Evolutionary conservation across 2,113 vertebrate species (phyloP).

Genomic region (Rhabdornis inornatus): DNA sequence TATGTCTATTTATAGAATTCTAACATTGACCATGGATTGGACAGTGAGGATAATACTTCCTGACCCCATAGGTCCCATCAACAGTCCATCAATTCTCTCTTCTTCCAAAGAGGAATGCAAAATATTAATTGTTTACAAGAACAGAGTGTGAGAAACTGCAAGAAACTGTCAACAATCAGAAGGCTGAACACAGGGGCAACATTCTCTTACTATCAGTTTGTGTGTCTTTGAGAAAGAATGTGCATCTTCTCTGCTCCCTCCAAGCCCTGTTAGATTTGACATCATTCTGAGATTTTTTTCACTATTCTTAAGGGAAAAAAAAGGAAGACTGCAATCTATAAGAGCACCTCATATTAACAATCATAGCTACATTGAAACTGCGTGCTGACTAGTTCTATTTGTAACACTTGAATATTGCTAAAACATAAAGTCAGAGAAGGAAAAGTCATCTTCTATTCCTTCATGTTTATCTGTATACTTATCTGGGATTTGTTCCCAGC

Average conservation of each 20-base stretch:
- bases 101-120: too few relatives aligned
- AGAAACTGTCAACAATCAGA: too few relatives aligned
- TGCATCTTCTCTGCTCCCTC: accelerated
- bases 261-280: not conserved
- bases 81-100: too few relatives aligned
- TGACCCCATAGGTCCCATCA: too few relatives aligned
- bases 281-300: not conserved
- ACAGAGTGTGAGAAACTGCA: too few relatives aligned
- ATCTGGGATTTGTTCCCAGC: not conserved
- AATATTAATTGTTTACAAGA: too few relatives aligned
- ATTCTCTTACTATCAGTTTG: not conserved
- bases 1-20: too few relatives aligned
- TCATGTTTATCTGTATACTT: not conserved
- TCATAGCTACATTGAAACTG: not conserved
- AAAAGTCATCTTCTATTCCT: not conserved
- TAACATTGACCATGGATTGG: too few relatives aligned
- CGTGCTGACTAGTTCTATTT: not conserved
- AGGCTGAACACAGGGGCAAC: too few relatives aligned
- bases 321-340: not conserved
- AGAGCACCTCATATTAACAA: not conserved
- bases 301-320: not conserved
- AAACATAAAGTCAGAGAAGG: not conserved
- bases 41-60: too few relatives aligned
- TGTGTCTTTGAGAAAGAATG: not conserved
- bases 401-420: not conserved